Base-by-base conservation (phyloP, 2,113 vertebrate genomes). In the Ictidomys tridecemlineatus region DNA sequence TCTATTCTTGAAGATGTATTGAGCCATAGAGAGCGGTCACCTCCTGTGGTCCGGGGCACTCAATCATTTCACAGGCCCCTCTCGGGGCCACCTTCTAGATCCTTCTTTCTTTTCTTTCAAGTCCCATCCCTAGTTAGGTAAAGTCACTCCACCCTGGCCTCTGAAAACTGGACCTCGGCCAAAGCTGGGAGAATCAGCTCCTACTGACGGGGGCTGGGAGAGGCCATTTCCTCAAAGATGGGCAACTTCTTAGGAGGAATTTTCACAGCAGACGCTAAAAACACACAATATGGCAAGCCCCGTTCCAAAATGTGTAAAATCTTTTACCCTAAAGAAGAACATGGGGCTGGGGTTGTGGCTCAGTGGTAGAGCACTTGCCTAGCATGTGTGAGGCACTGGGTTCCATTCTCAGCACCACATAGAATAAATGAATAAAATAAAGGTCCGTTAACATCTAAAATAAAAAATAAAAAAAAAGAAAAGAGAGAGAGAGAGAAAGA, bases 181-280 rank as follows among this genome's bases (percentile, higher is more conserved):
- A 92, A 72, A 53, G 61, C 14, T 28, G 0, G 4, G 37, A 28
- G 34, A 26, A 42, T 56, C 8, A 8, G 45, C 13, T 53, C 34
- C 72, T 16, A 4, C 9, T 77, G 39, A 22, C 12, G 4, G 37
- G 6, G 6, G 0, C 4, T 16, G 2, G 0, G 7, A 11, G 61
- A 67, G 42, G 30, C 5, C 39, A 39, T 85, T 79, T 63, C 32
- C 51, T 14, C 73, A 45, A 56, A 89, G 73, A 48, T 3, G 37
- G 3, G 4, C 37, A 16, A 70, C 89, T 48, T 26, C 77, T 26
- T 18, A 61, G 51, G 34, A 91, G 42, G 48, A 18, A 37, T 74
- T 73, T 73, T 63, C 77, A 78, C 37, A 72, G 58, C n/a, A 17
- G 39, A 13, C 56, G 12, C 67, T 93, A 72, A 80, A 78, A 79